These are phyloP conservation scores for Glaucopsyche alexis DNA, from an alignment of 2,888 invertebrate genomes.

Conservation along the genomic window DNA sequence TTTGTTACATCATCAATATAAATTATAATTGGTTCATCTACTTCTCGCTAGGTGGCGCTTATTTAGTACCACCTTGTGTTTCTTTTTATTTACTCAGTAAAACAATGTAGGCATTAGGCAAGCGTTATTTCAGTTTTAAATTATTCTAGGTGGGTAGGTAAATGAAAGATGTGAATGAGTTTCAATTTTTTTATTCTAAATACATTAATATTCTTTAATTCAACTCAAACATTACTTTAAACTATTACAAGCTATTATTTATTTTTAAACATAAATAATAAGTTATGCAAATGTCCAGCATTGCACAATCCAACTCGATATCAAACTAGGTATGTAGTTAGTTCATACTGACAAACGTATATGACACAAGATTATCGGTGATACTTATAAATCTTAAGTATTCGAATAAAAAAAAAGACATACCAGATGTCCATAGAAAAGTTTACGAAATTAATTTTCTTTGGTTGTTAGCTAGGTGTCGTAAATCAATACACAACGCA, in stretches of 20 bases:
- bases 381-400: conserved; percentile 45
- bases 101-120: no score
- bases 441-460: conserved; percentile 45
- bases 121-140: not conserved
- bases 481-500: conserved; percentile 35
- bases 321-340: conserved; percentile 74
- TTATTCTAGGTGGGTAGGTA: conserved; percentile 3
- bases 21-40: no score
- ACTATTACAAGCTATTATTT: conserved; percentile 78
- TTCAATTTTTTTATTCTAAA: conserved; percentile 80
- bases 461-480: conserved; percentile 46
- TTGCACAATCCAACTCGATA: conserved; percentile 76
- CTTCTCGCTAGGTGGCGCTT: not conserved
- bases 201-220: conserved; percentile 80
- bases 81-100: no score
- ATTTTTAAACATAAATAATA: conserved; percentile 76
- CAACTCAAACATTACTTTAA: conserved; percentile 79
- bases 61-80: no score
- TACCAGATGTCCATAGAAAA: conserved; percentile 46
- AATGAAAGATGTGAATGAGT: conserved; percentile 52
- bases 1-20: no score
- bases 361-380: conserved; percentile 44
- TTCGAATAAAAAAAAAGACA: conserved; percentile 48
- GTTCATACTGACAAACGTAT: conserved; percentile 67
- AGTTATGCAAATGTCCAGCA: conserved; percentile 79